Percentiles rank a stretch among this genome's conserved stretches.
Conservation (phyloP, 1,140 invertebrate species). For the Neuroterus valhalla region DNA sequence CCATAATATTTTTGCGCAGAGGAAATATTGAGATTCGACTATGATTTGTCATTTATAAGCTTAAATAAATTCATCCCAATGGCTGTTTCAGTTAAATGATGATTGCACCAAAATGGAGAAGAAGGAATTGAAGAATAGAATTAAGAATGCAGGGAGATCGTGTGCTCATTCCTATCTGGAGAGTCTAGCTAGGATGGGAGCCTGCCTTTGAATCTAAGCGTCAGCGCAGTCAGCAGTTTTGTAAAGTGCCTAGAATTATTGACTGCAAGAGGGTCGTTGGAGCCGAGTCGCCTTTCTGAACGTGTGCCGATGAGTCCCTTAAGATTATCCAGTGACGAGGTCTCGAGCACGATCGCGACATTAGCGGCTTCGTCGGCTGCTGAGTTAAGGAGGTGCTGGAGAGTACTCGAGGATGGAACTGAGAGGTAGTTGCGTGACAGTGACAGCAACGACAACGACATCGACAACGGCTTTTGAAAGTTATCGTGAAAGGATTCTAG, state of each 20-base stretch:
- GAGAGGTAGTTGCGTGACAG: slow-evolving; percentile 39
- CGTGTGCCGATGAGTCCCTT: slow-evolving; percentile 50
- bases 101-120: neutral
- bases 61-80: neutral
- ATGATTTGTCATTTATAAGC: too few relatives aligned
- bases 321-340: slow-evolving; percentile 35
- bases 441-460: too few relatives aligned
- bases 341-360: slow-evolving; percentile 45
- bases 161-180: neutral
- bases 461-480: slow-evolving; percentile 2
- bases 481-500: slow-evolving; percentile 33
- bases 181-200: neutral
- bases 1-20: too few relatives aligned
- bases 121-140: neutral
- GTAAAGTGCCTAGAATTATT: slow-evolving; percentile 24
- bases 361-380: slow-evolving; percentile 35
- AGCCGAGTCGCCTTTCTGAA: neutral
- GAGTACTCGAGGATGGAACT: slow-evolving; percentile 60
- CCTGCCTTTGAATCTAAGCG: slow-evolving; percentile 27
- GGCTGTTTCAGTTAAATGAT: neutral
- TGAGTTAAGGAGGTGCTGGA: slow-evolving; percentile 26
- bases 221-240: slow-evolving; percentile 33
- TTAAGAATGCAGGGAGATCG: slow-evolving; percentile 9
- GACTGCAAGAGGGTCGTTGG: slow-evolving; percentile 17
- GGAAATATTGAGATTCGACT: too few relatives aligned